Evolutionary conservation across 2,888 invertebrate genomes (phyloP).

Genomic region (Pseudococcus viburni): DNA sequence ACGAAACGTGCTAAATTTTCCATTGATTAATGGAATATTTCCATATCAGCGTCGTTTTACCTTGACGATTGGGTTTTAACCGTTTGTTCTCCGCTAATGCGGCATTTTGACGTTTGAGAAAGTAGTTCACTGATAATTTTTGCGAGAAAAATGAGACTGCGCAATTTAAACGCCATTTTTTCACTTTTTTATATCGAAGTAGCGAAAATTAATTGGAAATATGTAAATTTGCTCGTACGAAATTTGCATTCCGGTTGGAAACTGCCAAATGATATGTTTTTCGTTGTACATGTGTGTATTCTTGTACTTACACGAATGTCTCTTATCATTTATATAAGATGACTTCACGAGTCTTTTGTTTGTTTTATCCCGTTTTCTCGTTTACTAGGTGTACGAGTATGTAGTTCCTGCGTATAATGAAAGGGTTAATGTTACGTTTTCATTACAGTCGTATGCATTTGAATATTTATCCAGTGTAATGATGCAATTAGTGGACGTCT

Average conservation of each 20-base stretch:
- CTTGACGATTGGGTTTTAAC: not conserved
- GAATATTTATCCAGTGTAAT: not conserved
- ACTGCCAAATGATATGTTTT: constrained; percentile 4
- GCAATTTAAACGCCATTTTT: not conserved
- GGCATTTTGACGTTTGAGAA: not conserved
- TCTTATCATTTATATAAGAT: not conserved
- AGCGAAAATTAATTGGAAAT: constrained; percentile 23
- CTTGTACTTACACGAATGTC: not conserved
- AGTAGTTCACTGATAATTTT: not conserved
- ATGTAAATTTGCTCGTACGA: constrained; percentile 19
- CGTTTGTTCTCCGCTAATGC: not conserved
- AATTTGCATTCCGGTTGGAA: not conserved
- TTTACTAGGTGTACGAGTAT: not conserved
- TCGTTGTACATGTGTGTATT: not conserved
- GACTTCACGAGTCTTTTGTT: not conserved
- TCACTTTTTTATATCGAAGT: not conserved
- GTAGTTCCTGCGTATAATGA: not conserved
- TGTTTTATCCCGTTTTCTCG: not conserved
- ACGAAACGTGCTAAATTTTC: not conserved
- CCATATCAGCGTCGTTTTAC: not conserved
- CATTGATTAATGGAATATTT: constrained; percentile 32
- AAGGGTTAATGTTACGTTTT: not conserved
- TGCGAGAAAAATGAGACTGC: not conserved
- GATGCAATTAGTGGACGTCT: not conserved
- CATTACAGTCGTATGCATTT: not conserved